Evolutionary conservation across 2,113 vertebrate species (phyloP), one percentile per base, ranked within the genome.

Genomic region (Gadus macrocephalus): DNA sequence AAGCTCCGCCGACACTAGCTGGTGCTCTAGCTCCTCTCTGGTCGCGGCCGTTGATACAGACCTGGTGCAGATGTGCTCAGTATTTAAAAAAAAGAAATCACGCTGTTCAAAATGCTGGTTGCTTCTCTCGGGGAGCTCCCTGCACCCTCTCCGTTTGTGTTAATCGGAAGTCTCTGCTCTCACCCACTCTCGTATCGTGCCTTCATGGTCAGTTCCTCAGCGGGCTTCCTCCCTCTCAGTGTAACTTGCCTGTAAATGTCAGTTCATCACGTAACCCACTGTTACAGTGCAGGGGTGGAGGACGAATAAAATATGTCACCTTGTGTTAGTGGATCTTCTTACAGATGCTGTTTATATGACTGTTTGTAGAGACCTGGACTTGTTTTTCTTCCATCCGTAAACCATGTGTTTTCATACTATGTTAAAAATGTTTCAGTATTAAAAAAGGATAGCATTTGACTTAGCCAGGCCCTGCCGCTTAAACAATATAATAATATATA

Each of bases 1-100:
- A 68, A 72, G 42, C 73, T 25, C 4, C 82, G 67, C 2, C 27
- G 66, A 90, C 93, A 87, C 92, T 79, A 93, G 94, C 90, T 93
- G 94, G 93, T 89, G 92, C 90, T 93, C 91, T 86, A 88, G 90
- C 85, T 89, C 91, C 78, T 88, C 71, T 67, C 15, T 73, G 68
- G 53, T 69, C 55, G 25, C 58, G 63, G 67, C 31, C 9, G 31
- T 35, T n/a, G 42, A 49, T 49, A 35, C n/a, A 42, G n/a, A 49
- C 6, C 9, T 17, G 63, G 63, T 35, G 58, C 69, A 31, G 66
- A 20, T 20, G 42, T 16, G 28, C 60, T 61, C 69, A n/a, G 72
- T 72, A 76, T 31, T 11, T 60, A 20, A 20, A 20, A 20, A 20
- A 20, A 20, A 25, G 2, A 25, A 25, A 25, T 25, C 25, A 3